Evolutionary conservation across 1,140 invertebrate species (phyloP), one percentile per base, ranked within the genome.

Genomic region (Dendrolimus punctatus): DNA sequence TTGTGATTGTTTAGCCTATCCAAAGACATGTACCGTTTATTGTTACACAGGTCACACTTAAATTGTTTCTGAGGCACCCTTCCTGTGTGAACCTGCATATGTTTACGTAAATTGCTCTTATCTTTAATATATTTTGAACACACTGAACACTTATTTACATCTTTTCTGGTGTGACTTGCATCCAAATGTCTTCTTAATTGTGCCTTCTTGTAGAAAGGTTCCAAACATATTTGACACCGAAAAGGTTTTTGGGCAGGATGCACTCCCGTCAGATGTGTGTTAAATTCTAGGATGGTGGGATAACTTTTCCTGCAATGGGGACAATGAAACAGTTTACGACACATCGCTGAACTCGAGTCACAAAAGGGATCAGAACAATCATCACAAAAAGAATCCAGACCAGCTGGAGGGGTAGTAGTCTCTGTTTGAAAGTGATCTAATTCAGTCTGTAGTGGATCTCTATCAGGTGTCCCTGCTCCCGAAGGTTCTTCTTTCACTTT

Each of bases 111-210:
- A 55, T 88, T 88, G 67, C 85, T 87, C 61, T 88, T 88, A 70
- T 88, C 87, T 71, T 88, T 88, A 48, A 88, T 88, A 56, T 88
- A 88, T 67, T 88, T 88, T 56, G 87, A 87, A 68, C 87, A 88
- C 9, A 88, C 87, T 38, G 87, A 78, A 72, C 87, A 88, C 62
- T 88, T 88, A 57, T 88, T 88, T 42, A 88, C 86, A 76, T 88
- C 87, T 70, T 88, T 88, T 8, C 87, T 67, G 36, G 85, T 84
- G 62, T 88, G 87, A 48, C 66, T 80, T 43, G 82, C 68, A 69
- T 88, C 87, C 57, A 88, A 74, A 65, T 88, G 87, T 65, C 85
- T 73, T 53, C 84, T 73, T 56, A 88, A 61, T 61, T 87, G 76
- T 49, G 79, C 79, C 62, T 88, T 88, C 59, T 85, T 87, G 56